Evolutionary conservation across 1,140 invertebrate species (phyloP).

Genomic region (Zaprionus kolodkinae): DNA sequence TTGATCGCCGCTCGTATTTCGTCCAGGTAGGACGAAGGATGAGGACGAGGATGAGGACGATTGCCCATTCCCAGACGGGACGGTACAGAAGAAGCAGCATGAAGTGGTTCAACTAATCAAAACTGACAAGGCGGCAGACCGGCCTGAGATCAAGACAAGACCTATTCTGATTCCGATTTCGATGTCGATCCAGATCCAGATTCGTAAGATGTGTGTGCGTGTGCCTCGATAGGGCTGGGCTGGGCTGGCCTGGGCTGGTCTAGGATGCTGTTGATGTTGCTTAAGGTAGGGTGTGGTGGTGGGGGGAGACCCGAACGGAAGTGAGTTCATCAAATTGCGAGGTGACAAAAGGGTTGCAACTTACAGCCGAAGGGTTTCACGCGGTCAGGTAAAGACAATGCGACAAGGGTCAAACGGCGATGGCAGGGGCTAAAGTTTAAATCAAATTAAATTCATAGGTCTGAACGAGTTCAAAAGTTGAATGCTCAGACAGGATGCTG

Average conservation of each 20-base stretch:
- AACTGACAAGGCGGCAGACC: conserved; percentile 78
- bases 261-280: conserved; percentile 6
- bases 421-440: conserved; percentile 74
- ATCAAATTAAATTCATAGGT: conserved; percentile 79
- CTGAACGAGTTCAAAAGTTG: conserved; percentile 68
- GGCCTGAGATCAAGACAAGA: conserved; percentile 60
- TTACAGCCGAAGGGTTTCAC: conserved; percentile 50
- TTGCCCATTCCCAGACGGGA: conserved; percentile 70
- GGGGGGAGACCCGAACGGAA: conserved; percentile 50
- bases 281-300: conserved; percentile 3
- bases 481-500: conserved; percentile 41
- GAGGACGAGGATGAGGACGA: not conserved
- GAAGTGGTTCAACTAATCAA: conserved; percentile 81
- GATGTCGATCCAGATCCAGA: conserved; percentile 18
- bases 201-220: conserved; percentile 10
- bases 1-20: conserved; percentile 57
- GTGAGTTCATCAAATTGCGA: conserved; percentile 76
- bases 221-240: not conserved
- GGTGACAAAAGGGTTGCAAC: conserved; percentile 78
- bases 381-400: conserved; percentile 76
- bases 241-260: not conserved
- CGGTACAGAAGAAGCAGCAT: conserved; percentile 33
- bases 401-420: conserved; percentile 64
- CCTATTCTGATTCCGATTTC: conserved; percentile 26
- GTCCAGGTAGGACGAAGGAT: conserved; percentile 43